phyloP scores from a whole-genome alignment of 1,140 invertebrate species.

The Acromyrmex heyeri region DNA sequence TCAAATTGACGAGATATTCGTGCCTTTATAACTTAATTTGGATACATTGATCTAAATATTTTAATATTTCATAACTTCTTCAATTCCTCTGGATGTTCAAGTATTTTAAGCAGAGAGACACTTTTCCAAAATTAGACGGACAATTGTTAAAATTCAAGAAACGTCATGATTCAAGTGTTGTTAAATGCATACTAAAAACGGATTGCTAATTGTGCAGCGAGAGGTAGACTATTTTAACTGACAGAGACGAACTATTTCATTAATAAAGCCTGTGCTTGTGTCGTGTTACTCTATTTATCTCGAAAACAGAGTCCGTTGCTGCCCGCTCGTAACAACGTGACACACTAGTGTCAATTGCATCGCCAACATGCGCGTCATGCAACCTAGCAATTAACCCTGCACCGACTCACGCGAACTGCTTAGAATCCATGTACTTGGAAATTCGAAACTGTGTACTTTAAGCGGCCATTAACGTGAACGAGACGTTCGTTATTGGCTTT shows the following conservation, averaged over 20 bases:
- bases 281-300: conserved; percentile 55
- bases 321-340: conserved; percentile 53
- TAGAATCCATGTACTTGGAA: conserved; percentile 52
- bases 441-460: conserved; percentile 49
- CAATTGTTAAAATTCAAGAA: background rate
- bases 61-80: background rate
- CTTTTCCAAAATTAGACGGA: background rate
- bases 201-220: conserved; percentile 6
- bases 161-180: background rate
- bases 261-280: conserved; percentile 47
- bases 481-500: conserved; percentile 3
- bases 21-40: no score
- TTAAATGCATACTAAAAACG: background rate
- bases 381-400: conserved; percentile 54
- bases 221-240: background rate
- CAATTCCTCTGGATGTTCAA: background rate
- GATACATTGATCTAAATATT: background rate
- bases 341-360: conserved; percentile 59
- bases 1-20: background rate
- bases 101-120: background rate
- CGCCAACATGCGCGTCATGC: conserved; percentile 48
- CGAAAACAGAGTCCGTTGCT: conserved; percentile 42
- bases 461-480: conserved; percentile 30
- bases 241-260: conserved; percentile 28
- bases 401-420: conserved; percentile 31